Percentiles rank a stretch among this genome's conserved stretches.
Evolutionary conservation across 1,140 invertebrate species (phyloP).

Genomic region (Whitmania pigra): DNA sequence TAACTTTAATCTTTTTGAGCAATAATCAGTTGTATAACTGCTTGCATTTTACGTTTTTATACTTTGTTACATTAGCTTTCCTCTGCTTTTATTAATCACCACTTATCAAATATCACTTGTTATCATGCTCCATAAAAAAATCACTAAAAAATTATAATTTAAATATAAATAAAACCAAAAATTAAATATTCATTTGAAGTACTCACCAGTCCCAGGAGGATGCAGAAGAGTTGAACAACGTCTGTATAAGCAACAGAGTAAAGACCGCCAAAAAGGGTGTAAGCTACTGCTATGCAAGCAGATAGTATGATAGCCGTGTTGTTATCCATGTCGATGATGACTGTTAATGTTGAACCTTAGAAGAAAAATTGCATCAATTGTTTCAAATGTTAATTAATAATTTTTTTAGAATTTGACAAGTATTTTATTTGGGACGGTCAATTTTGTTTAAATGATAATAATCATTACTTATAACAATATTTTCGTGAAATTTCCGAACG

Average conservation of each 20-base stretch:
- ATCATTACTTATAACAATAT: too few species aligned
- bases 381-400: too few species aligned
- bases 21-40: background rate
- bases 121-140: background rate
- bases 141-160: background rate
- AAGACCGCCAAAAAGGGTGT: slow-evolving; percentile 90
- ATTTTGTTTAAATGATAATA: too few species aligned
- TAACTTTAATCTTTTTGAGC: background rate
- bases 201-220: slow-evolving; percentile 80
- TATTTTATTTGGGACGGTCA: too few species aligned
- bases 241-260: slow-evolving; percentile 98
- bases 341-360: slow-evolving; percentile 75
- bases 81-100: too few species aligned
- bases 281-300: slow-evolving; percentile 86
- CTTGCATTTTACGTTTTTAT: background rate
- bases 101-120: too few species aligned
- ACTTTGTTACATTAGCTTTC: too few species aligned
- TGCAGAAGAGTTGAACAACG: slow-evolving; percentile 95
- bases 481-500: too few species aligned
- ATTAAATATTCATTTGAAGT: background rate
- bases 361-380: background rate
- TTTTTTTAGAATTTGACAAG: too few species aligned
- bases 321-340: slow-evolving; percentile 90
- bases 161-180: too few species aligned
- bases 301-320: slow-evolving; percentile 82